Percentiles rank a stretch among this genome's conserved stretches.
Conservation (phyloP, 2,797 vertebrate genomes). For the Acanthornis magna region DNA sequence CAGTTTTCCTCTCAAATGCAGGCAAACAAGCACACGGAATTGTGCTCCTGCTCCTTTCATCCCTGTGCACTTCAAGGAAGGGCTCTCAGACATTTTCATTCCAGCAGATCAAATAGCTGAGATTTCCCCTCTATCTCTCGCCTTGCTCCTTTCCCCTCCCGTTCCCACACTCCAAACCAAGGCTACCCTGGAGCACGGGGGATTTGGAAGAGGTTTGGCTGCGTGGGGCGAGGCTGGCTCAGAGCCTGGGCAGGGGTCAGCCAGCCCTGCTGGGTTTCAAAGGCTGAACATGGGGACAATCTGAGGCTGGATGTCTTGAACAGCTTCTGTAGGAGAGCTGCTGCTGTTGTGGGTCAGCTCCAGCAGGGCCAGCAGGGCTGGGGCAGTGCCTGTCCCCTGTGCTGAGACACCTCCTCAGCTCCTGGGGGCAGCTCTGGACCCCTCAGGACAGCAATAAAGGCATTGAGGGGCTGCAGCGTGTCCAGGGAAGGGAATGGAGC, state of each 20-base stretch:
- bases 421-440: rapidly evolving
- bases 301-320: rapidly evolving
- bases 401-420: background rate
- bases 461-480: rapidly evolving
- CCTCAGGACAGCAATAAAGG: background rate
- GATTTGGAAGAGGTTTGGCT: background rate
- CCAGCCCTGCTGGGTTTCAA: background rate
- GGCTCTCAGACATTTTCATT: background rate
- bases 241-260: background rate
- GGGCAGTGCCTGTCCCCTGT: background rate
- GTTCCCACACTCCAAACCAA: rapidly evolving
- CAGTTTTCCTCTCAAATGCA: background rate
- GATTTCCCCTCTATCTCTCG: background rate
- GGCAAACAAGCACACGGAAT: background rate
- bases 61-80: background rate
- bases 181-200: background rate
- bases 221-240: rapidly evolving
- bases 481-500: background rate
- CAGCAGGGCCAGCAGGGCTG: background rate
- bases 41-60: constrained; percentile 8
- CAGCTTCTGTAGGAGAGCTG: rapidly evolving
- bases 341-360: background rate
- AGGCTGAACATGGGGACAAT: rapidly evolving
- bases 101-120: constrained; percentile 9
- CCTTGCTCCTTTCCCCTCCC: background rate